Evolutionary conservation across 2,888 invertebrate genomes (phyloP).

Genomic region (Apamea sordens): DNA sequence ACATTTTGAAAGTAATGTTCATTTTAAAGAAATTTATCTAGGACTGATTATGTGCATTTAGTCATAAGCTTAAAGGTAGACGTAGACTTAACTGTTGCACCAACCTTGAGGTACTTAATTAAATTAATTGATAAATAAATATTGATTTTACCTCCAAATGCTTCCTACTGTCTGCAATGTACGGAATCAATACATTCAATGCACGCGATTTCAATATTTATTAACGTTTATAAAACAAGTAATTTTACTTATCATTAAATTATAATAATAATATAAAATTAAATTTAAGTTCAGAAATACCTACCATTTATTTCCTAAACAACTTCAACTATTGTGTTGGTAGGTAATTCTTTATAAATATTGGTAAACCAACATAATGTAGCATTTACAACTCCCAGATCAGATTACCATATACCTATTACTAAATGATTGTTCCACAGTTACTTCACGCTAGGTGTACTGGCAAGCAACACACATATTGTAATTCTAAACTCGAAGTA

Average conservation of each 20-base stretch:
- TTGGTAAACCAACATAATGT: neutral
- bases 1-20: neutral
- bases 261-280: too few relatives aligned
- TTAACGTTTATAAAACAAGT: slow-evolving; percentile 1
- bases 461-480: slow-evolving; percentile 40
- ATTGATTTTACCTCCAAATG: slow-evolving; percentile 22
- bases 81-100: neutral
- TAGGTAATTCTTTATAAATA: neutral
- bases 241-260: neutral
- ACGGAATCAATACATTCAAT: slow-evolving; percentile 5
- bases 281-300: neutral
- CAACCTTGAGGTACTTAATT: neutral
- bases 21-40: neutral
- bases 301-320: neutral
- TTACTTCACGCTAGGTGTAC: slow-evolving; percentile 38
- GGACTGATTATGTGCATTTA: neutral
- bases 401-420: slow-evolving; percentile 17
- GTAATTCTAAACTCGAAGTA: slow-evolving; percentile 63
- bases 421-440: slow-evolving; percentile 24
- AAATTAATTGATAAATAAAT: slow-evolving; percentile 1
- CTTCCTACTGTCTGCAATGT: slow-evolving; percentile 14
- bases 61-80: neutral
- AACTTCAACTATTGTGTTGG: neutral
- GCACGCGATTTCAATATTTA: slow-evolving; percentile 25
- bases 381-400: slow-evolving; percentile 1